These are phyloP conservation scores for Orchestia grillus DNA, from an alignment of 1,140 invertebrate species.

Conservation along the genomic window DNA sequence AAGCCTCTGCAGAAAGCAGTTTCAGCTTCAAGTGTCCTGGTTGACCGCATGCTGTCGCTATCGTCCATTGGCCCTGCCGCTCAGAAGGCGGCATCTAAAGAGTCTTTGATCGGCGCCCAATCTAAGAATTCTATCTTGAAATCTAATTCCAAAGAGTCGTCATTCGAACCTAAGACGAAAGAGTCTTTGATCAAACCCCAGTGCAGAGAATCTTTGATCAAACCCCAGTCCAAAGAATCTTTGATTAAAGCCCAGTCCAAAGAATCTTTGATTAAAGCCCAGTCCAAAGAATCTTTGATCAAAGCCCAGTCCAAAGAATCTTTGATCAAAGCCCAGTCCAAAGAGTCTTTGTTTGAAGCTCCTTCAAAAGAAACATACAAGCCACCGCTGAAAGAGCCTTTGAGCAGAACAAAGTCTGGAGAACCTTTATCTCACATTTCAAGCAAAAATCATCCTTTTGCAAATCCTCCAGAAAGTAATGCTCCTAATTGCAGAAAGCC, in stretches of 20 bases:
- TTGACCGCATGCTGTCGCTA: neutral
- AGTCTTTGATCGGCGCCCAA: neutral
- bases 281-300: neutral
- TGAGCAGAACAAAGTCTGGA: neutral
- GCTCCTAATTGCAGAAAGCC: neutral
- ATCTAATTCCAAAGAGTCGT: neutral
- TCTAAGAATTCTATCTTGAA: neutral
- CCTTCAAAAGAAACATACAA: neutral
- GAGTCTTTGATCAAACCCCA: neutral
- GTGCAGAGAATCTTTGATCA: neutral
- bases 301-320: neutral
- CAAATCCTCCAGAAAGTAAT: neutral
- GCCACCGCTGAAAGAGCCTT: neutral
- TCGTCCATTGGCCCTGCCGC: neutral
- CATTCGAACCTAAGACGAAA: neutral
- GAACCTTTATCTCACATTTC: neutral
- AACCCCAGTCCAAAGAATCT: neutral
- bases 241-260: neutral
- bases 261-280: neutral
- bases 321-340: neutral
- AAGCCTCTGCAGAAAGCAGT: conserved; percentile 17
- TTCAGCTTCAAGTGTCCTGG: neutral
- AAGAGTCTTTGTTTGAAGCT: neutral
- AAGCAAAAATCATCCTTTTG: neutral
- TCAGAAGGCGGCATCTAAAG: neutral